Evolutionary conservation across 1,140 invertebrate species (phyloP).

Genomic region (Drosophila tropicalis): DNA sequence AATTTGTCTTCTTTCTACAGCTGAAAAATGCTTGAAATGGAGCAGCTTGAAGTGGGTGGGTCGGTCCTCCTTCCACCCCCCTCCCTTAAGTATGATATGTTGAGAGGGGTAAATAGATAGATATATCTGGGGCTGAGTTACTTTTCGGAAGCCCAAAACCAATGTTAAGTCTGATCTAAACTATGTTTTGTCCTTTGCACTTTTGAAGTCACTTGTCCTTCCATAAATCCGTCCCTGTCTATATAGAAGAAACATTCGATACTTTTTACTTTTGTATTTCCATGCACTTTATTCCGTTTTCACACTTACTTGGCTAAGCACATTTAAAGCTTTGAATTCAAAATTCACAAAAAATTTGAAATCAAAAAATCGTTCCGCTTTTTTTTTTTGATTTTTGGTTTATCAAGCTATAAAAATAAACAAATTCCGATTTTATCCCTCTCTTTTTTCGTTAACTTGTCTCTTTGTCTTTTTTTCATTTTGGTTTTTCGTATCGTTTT

Average conservation of each 20-base stretch:
- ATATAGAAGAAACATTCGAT: constrained; percentile 29
- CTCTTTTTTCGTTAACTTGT: not conserved
- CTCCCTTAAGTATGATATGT: not conserved
- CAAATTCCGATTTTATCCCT: constrained; percentile 16
- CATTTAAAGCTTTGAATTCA: constrained; percentile 66
- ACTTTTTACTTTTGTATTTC: constrained; percentile 46
- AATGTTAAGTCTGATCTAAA: no score
- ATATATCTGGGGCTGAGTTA: no score
- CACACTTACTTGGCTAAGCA: constrained; percentile 72
- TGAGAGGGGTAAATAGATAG: not conserved
- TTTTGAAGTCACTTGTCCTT: no score
- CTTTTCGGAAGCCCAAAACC: no score
- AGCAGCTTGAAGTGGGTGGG: not conserved
- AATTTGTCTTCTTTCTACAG: constrained; percentile 51
- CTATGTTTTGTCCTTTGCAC: no score
- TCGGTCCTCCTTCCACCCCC: no score
- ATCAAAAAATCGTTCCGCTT: constrained; percentile 38
- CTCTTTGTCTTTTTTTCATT: not conserved
- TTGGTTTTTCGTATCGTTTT: constrained; percentile 14
- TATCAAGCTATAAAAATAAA: constrained; percentile 58
- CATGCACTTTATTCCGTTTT: constrained; percentile 74
- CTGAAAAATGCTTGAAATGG: not conserved
- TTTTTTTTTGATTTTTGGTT: constrained; percentile 4
- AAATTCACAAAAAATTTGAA: constrained; percentile 46
- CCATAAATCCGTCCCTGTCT: no score